Conservation (phyloP, 2,888 invertebrate genomes). For the Agrotis exclamationis region DNA sequence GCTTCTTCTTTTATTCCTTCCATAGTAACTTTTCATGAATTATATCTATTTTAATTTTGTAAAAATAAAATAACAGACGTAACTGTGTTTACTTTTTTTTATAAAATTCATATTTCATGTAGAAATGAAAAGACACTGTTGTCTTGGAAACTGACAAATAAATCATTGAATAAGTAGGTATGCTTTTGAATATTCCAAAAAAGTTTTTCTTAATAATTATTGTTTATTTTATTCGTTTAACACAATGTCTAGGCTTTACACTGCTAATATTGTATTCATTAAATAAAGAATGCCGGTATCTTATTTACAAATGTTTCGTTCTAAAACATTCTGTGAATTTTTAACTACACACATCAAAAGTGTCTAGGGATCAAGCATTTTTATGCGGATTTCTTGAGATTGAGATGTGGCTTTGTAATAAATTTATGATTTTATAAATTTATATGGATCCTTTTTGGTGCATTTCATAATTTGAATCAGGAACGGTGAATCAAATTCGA, state of each 20-base stretch:
- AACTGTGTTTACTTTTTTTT: conserved; percentile 83
- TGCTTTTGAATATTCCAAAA: not conserved
- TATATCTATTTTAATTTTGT: conserved; percentile 76
- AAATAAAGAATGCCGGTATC: not conserved
- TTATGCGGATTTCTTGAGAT: no score
- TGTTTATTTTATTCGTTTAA: not conserved
- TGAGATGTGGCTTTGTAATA: no score
- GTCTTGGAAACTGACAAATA: conserved; percentile 77
- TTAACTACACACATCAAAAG: no score
- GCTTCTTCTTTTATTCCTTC: conserved; percentile 91
- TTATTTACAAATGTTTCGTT: not conserved
- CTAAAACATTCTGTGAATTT: not conserved
- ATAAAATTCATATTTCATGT: conserved; percentile 79
- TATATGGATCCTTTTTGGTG: no score
- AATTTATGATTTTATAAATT: no score
- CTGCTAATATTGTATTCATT: not conserved
- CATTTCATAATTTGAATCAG: no score
- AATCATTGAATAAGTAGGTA: conserved; percentile 32
- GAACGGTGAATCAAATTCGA: no score
- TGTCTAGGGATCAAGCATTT: no score
- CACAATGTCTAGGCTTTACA: not conserved
- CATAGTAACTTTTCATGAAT: conserved; percentile 78
- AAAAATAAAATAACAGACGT: conserved; percentile 77
- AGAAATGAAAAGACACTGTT: conserved; percentile 75
- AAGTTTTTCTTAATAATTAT: not conserved